Percentiles rank a stretch among this genome's conserved stretches.
Conservation (phyloP, 2,113 vertebrate species). For the Ceratotherium simum region DNA sequence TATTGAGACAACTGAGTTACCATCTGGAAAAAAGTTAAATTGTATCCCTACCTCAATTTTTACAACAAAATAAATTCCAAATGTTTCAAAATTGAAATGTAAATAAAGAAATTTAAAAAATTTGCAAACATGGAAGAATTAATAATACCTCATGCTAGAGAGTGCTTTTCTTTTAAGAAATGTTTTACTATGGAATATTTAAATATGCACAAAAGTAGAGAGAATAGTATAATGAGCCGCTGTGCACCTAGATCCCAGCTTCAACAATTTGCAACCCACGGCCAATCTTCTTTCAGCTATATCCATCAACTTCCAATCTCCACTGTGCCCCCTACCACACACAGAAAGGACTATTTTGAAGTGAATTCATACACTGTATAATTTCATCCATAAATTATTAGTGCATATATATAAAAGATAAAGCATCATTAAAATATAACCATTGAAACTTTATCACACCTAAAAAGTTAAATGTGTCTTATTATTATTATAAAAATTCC, state of each 20-base stretch:
- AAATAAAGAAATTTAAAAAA: background rate
- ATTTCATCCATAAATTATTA: background rate
- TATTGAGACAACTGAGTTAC: background rate
- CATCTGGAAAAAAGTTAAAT: background rate
- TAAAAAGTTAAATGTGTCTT: background rate
- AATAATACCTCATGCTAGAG: background rate
- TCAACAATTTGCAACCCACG: background rate
- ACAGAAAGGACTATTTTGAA: background rate
- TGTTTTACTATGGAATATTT: background rate
- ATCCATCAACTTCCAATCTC: background rate
- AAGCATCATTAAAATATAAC: background rate
- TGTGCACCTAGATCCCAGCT: background rate
- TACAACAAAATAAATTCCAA: background rate
- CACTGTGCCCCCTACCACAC: background rate
- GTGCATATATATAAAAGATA: background rate
- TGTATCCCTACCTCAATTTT: background rate
- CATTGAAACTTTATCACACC: background rate
- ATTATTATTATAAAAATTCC: background rate
- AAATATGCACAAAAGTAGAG: background rate
- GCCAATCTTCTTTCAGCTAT: background rate
- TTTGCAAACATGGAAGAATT: background rate
- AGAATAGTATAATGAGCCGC: background rate
- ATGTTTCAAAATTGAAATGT: background rate
- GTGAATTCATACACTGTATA: background rate
- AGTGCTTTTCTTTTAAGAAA: background rate